Percentiles rank a stretch among this genome's conserved stretches.
These are phyloP conservation scores for Caenorhabditis japonica DNA, from an alignment of 2,888 invertebrate genomes.

Conservation along the genomic window DNA sequence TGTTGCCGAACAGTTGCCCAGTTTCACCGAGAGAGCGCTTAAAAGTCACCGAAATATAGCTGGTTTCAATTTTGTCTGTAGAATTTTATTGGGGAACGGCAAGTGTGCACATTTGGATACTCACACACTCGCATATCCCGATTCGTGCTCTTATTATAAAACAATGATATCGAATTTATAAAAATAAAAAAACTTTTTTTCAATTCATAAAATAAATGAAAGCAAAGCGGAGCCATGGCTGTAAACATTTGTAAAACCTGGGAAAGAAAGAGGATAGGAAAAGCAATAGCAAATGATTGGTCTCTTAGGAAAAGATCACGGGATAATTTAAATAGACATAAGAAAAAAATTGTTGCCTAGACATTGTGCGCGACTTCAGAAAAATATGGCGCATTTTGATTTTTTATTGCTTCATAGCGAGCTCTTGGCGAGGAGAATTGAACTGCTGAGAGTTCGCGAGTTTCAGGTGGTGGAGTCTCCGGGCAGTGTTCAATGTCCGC, in stretches of 20 bases:
- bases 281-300: constrained; percentile 17
- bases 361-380: constrained; percentile 56
- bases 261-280: constrained; percentile 2
- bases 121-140: too few species aligned
- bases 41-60: too few species aligned
- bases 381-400: constrained; percentile 41
- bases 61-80: too few species aligned
- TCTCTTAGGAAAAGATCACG: constrained; percentile 36
- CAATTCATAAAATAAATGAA: too few species aligned
- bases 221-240: neutral
- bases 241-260: constrained; percentile 15
- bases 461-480: constrained; percentile 75
- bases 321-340: constrained; percentile 26
- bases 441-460: constrained; percentile 48
- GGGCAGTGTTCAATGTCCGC: constrained; percentile 77
- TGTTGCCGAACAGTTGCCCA: too few species aligned
- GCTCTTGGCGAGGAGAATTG: constrained; percentile 47
- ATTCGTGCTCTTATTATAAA: too few species aligned
- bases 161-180: too few species aligned
- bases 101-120: too few species aligned
- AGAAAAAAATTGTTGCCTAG: constrained; percentile 14
- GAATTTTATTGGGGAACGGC: too few species aligned
- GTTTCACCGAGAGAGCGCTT: too few species aligned
- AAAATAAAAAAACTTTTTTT: too few species aligned
- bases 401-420: constrained; percentile 47